phyloP scores from a whole-genome alignment of 2,113 vertebrate species.

The Chionis minor region DNA sequence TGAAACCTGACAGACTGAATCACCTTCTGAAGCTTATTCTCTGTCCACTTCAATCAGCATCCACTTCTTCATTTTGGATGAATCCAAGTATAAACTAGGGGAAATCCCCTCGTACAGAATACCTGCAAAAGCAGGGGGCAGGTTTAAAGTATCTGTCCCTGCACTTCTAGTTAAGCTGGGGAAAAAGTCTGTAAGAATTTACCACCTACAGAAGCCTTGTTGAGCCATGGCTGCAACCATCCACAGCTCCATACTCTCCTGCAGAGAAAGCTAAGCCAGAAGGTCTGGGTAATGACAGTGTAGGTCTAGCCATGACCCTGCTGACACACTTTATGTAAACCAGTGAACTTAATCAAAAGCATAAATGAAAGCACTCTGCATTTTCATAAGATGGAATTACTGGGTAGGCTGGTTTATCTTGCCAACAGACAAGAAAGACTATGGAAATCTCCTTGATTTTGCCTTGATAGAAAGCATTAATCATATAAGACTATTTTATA shows the following conservation, averaged over 20 bases:
- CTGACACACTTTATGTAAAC: not conserved
- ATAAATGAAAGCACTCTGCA: not conserved
- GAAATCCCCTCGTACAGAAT: not conserved
- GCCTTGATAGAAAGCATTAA: not conserved
- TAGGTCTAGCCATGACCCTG: not conserved
- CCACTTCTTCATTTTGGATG: not conserved
- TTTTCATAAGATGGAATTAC: not conserved
- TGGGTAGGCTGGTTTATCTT: not conserved
- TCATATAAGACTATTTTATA: not conserved
- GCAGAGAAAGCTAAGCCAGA: not conserved
- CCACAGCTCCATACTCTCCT: not conserved
- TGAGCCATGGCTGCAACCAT: not conserved
- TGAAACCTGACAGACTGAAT: not conserved
- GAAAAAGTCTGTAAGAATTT: not conserved
- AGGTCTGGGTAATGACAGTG: not conserved
- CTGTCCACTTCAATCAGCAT: not conserved
- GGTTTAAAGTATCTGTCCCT: not conserved
- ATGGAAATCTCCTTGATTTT: not conserved
- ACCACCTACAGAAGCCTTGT: not conserved
- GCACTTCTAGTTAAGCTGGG: not conserved
- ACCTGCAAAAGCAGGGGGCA: not conserved
- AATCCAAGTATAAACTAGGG: not conserved
- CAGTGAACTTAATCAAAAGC: not conserved
- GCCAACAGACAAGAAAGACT: not conserved
- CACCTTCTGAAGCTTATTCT: not conserved